Percentiles rank a stretch among this genome's conserved stretches.
phyloP scores from a whole-genome alignment of 2,113 vertebrate genomes.

The Paradisaea rubra region DNA sequence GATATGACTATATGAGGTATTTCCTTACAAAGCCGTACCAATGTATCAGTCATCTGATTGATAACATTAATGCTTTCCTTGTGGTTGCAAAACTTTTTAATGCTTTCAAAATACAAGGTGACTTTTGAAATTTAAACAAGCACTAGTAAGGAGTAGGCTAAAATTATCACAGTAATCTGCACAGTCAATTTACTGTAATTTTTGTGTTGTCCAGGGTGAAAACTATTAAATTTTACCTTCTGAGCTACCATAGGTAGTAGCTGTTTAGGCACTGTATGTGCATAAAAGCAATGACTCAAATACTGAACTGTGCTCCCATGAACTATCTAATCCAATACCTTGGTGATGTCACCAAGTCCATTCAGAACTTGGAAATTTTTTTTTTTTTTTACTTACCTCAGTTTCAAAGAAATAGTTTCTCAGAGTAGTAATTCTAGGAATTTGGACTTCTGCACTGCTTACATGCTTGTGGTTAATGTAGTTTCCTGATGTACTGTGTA shows the following conservation, averaged over 20 bases:
- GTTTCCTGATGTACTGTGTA: background rate
- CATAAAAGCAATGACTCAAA: background rate
- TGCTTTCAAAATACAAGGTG: background rate
- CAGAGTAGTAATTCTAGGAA: background rate
- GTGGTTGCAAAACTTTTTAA: background rate
- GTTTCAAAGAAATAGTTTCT: background rate
- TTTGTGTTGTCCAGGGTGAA: background rate
- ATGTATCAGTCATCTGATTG: background rate
- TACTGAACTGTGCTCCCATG: background rate
- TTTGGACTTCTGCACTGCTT: background rate
- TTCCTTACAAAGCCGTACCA: background rate
- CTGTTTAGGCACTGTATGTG: background rate
- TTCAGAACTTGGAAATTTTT: background rate
- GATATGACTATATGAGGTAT: background rate
- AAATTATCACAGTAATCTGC: background rate
- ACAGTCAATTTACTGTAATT: background rate
- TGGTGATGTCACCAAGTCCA: background rate
- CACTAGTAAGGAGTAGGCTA: background rate
- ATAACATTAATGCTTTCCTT: background rate
- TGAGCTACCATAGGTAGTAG: background rate
- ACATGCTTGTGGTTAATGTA: background rate
- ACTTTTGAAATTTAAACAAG: background rate
- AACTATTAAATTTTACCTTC: background rate
- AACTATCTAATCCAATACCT: background rate
- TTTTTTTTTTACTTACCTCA: background rate